Base-by-base conservation (phyloP, 2,797 vertebrate genomes). In the Cetoscarus ocellatus region DNA sequence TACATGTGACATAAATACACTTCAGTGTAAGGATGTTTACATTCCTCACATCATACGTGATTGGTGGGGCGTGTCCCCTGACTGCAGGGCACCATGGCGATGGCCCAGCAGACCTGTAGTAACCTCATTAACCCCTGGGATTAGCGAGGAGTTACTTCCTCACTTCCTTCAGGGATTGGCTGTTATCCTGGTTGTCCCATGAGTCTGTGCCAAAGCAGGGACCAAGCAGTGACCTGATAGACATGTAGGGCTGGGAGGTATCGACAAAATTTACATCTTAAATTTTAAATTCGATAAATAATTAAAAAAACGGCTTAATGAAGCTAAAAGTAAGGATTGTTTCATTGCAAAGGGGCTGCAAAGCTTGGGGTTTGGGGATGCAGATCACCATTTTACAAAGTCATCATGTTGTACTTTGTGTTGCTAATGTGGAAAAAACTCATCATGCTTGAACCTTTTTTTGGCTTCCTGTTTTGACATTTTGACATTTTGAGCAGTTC, bases 131-230 rank as follows among this genome's bases (percentile, higher is more conserved):
- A 83, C 74, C 66, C 70, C 65, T 69, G 77, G 63, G 82, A 86
- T 77, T 83, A 79, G 86, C 80, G 15, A 67, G 63, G 72, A 89
- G 81, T 83, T 80, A 86, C 80, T 91, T 92, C 89, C 90, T 89
- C 57, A 55, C 76, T 86, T 80, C 86, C 89, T 87, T 83, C 63
- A 81, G 86, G 88, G 83, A 79, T 79, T 89, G 86, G 86, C 88
- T 86, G 80, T 73, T 79, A 72, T 89, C 84, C 88, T 75, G 72
- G 67, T 81, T 83, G 54, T 88, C 87, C 86, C 80, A 77, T 75
- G 86, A 84, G 84, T 60, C 80, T 83, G n/a, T 73, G 75, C 77
- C 89, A 66, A 80, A 51, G 80, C 14, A 1, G 76, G 60, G 60
- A 61, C 38, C 14, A 8, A 38, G 50, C 55, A 67, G 50, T 60